Evolutionary conservation across 2,888 invertebrate species (phyloP), one percentile per base, ranked within the genome.

Genomic region (Leptinotarsa rubiginosa): DNA sequence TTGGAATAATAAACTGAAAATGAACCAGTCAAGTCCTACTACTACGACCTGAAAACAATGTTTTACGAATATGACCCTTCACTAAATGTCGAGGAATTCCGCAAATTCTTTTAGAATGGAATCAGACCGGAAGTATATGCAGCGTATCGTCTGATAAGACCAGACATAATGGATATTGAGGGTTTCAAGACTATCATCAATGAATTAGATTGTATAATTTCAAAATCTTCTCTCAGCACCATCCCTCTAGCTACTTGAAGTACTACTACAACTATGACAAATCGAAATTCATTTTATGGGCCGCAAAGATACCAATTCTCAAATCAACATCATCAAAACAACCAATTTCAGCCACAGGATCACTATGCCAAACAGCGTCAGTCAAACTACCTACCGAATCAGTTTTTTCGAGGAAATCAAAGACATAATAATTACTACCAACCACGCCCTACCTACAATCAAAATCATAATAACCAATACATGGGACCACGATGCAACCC

Each of bases 51-150:
- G 22, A 22, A 22, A 22, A 22, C 22, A 22, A 22, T 22, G 22
- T 22, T 22, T 2, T 20, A 20, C 20, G 1, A 20, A 20, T 2
- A 20, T 20, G 20, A 20, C 20, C 20, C 20, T 20, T 20, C 22
- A 3, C 22, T 22, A 22, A 22, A 22, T 22, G 22, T 22, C 22
- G 22, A 22, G 3, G 22, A 22, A 22, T 3, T 22, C 22, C 22
- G 22, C 2, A 22, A 22, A 22, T 22, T 22, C 22, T 22, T 22
- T 22, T 2, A 22, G 22, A 22, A 22, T 22, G 2, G 22, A 22
- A 22, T 70, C 1, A 62, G 59, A 16, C 62, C 49, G 1, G 64
- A 64, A 41, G 10, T 73, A 18, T 72, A 72, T 47, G 54, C 25
- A 54, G 68, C 65, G 3, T 65, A 65, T 31, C 20, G 47, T 12